Percentiles rank a stretch among this genome's conserved stretches.
Conservation (phyloP, 2,797 vertebrate species). For the Sebastes taczanowskii region DNA sequence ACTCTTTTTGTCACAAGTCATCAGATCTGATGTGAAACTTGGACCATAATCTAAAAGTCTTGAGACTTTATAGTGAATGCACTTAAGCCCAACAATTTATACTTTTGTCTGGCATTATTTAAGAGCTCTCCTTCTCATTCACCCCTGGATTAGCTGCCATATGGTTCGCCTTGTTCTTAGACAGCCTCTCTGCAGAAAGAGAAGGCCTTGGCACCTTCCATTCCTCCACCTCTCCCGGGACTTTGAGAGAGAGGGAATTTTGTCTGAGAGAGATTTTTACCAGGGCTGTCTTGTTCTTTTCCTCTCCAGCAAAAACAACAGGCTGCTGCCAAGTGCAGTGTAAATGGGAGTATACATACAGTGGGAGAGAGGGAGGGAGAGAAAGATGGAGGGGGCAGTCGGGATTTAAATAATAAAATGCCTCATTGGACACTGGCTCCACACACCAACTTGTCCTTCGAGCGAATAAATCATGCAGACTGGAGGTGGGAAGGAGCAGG, state of each 20-base stretch:
- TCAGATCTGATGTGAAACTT: neutral
- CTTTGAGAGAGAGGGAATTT: slow-evolving; percentile 60
- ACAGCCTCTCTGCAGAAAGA: slow-evolving; percentile 44
- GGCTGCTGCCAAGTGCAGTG: slow-evolving; percentile 71
- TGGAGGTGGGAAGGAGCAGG: slow-evolving; percentile 27
- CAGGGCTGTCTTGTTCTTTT: slow-evolving; percentile 75
- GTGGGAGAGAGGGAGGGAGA: slow-evolving; percentile 16
- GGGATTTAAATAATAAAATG: slow-evolving; percentile 72
- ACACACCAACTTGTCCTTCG: slow-evolving; percentile 54
- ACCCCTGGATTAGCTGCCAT: slow-evolving; percentile 28
- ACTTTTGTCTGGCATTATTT: slow-evolving; percentile 9
- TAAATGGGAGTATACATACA: slow-evolving; percentile 76
- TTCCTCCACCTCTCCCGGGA: slow-evolving; percentile 43
- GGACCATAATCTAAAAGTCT: neutral
- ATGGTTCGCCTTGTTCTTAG: slow-evolving; percentile 49
- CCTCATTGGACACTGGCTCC: slow-evolving; percentile 69
- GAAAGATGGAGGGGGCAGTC: slow-evolving; percentile 5
- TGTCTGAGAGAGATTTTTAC: slow-evolving; percentile 62
- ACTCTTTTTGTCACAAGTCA: neutral
- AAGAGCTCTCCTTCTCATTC: neutral
- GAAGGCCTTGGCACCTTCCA: slow-evolving; percentile 54
- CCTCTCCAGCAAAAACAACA: slow-evolving; percentile 76
- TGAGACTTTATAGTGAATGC: neutral
- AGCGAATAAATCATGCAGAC: slow-evolving; percentile 51
- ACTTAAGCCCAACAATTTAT: neutral